phyloP scores from a whole-genome alignment of 2,797 vertebrate species.

The Eulemur mongoz region DNA sequence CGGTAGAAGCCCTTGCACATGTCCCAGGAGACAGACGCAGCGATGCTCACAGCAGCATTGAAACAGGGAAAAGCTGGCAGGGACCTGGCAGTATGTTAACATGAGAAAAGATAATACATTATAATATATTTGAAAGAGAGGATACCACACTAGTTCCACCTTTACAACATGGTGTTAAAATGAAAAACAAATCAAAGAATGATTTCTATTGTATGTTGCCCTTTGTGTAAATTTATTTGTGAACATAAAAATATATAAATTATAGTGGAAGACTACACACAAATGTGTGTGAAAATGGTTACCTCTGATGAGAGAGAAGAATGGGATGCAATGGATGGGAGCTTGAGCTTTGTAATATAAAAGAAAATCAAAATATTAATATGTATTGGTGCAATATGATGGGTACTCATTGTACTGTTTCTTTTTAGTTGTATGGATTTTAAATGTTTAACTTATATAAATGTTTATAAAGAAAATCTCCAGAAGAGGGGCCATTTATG shows the following conservation, averaged over 20 bases:
- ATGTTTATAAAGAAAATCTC: not conserved
- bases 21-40: not conserved
- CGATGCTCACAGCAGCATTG: not conserved
- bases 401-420: not conserved
- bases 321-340: not conserved
- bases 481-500: not conserved
- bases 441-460: not conserved
- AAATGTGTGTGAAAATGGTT: not conserved
- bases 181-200: not conserved
- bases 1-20: not conserved
- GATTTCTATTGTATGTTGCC: not conserved
- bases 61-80: not conserved
- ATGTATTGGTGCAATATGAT: fast-evolving
- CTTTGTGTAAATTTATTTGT: not conserved
- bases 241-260: not conserved
- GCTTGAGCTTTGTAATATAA: not conserved
- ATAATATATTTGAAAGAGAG: not conserved
- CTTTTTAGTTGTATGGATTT: not conserved
- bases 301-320: not conserved
- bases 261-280: not conserved
- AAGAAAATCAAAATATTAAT: not conserved
- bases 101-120: not conserved
- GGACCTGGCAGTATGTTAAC: not conserved
- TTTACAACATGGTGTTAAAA: not conserved
- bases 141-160: not conserved